A percentile compares a stretch with the other conserved stretches of the same genome.
Evolutionary conservation across 2,888 invertebrate genomes (phyloP).

Genomic region (Lepetodrilus schrolli): DNA sequence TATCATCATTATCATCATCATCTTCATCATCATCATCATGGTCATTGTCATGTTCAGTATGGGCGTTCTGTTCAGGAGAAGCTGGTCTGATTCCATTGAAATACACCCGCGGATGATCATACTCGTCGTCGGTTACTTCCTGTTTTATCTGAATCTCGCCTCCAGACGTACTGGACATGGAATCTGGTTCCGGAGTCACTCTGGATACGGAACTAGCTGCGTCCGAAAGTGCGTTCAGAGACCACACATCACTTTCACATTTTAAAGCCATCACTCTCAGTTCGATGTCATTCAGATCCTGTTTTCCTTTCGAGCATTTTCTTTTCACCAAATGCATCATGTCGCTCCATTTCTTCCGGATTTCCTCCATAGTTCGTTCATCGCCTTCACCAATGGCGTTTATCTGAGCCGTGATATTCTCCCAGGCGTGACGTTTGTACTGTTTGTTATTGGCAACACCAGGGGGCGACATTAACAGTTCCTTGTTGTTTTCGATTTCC

Average conservation of each 20-base stretch:
- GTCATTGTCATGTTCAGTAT: too few relatives aligned
- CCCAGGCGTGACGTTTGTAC: background rate
- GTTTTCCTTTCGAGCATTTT: background rate
- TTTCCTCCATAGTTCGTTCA: background rate
- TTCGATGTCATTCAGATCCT: background rate
- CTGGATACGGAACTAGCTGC: too few relatives aligned
- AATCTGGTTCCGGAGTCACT: background rate
- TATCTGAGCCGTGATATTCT: background rate
- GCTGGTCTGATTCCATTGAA: too few relatives aligned
- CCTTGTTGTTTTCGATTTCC: slow-evolving; percentile 9
- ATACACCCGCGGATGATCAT: background rate
- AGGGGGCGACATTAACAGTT: background rate
- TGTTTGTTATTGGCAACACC: background rate
- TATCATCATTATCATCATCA: background rate
- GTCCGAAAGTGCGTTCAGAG: background rate
- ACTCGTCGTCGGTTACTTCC: background rate
- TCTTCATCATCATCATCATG: too few relatives aligned
- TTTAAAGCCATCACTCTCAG: background rate
- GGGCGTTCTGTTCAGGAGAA: too few relatives aligned
- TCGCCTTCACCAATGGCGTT: background rate
- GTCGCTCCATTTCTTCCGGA: slow-evolving; percentile 4
- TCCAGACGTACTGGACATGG: background rate
- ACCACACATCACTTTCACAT: background rate
- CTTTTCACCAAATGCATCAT: slow-evolving; percentile 2
- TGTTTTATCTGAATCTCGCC: slow-evolving; percentile 7